These are phyloP conservation scores for Mormyrus proboscirostris DNA, from an alignment of 2,797 vertebrate genomes.

Conservation along the genomic window DNA sequence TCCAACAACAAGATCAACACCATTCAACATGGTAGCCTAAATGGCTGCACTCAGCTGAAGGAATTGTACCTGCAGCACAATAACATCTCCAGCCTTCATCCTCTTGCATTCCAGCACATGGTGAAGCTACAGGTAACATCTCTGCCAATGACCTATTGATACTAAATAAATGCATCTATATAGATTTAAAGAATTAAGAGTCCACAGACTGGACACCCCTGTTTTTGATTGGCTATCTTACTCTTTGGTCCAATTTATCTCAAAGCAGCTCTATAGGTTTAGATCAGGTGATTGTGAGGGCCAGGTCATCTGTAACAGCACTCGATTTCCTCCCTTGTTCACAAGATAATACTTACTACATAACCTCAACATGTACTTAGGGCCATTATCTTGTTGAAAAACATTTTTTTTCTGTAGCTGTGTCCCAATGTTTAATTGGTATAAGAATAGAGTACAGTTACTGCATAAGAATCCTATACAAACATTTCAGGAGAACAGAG, in stretches of 20 bases:
- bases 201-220: not conserved
- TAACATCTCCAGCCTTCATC: slow-evolving; percentile 66
- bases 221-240: not conserved
- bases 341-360: not conserved
- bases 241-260: not conserved
- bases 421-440: not conserved
- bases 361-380: not conserved
- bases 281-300: not conserved
- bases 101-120: slow-evolving; percentile 65
- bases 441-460: not conserved
- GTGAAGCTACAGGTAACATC: slow-evolving; percentile 65
- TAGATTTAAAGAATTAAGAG: not conserved
- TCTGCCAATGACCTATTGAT: not conserved
- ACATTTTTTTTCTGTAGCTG: not conserved
- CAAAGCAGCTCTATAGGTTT: not conserved
- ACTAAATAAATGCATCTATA: not conserved
- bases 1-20: slow-evolving; percentile 69
- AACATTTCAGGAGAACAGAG: not conserved
- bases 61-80: slow-evolving; percentile 71
- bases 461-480: not conserved
- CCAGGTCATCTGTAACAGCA: not conserved
- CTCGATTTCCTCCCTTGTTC: not conserved
- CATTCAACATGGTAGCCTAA: slow-evolving; percentile 56
- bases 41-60: slow-evolving; percentile 60
- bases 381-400: not conserved